These are phyloP conservation scores for Diorhabda carinulata DNA, from an alignment of 1,140 invertebrate species.

Conservation along the genomic window DNA sequence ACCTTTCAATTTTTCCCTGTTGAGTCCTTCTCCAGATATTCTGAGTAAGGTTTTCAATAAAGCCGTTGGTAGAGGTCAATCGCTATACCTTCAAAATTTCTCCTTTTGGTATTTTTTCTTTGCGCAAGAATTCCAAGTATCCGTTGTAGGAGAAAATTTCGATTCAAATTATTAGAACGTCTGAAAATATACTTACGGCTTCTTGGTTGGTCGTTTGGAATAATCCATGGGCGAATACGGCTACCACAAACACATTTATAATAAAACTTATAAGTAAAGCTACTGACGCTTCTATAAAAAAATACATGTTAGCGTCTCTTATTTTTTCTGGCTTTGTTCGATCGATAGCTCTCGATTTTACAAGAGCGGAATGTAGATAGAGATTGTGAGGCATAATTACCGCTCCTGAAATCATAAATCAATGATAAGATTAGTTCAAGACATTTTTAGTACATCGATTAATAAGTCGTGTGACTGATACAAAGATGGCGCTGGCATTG, in stretches of 20 bases:
- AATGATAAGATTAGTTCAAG: neutral
- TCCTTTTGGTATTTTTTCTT: too few species aligned
- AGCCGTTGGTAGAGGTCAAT: too few species aligned
- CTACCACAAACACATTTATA: conserved; percentile 88
- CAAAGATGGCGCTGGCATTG: too few species aligned
- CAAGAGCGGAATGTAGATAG: conserved; percentile 88
- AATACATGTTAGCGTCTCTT: conserved; percentile 86
- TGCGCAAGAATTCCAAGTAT: too few species aligned
- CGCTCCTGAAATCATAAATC: conserved; percentile 51
- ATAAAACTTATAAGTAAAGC: conserved; percentile 84
- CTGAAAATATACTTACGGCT: conserved; percentile 30
- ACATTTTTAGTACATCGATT: too few species aligned
- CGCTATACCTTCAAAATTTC: too few species aligned
- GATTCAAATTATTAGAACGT: too few species aligned
- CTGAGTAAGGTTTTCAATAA: too few species aligned
- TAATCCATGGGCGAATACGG: conserved; percentile 84
- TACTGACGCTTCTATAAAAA: conserved; percentile 79
- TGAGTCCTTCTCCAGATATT: too few species aligned
- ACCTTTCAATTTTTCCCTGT: too few species aligned
- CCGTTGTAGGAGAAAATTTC: too few species aligned
- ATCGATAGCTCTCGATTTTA: conserved; percentile 83
- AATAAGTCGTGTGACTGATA: too few species aligned
- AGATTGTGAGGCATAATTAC: conserved; percentile 96
- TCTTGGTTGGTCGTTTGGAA: conserved; percentile 67
- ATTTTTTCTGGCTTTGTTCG: conserved; percentile 67